A percentile compares a stretch with the other conserved stretches of the same genome.
These are phyloP conservation scores for Drosophila nigricruria DNA, from an alignment of 2,888 invertebrate genomes.

Conservation along the genomic window DNA sequence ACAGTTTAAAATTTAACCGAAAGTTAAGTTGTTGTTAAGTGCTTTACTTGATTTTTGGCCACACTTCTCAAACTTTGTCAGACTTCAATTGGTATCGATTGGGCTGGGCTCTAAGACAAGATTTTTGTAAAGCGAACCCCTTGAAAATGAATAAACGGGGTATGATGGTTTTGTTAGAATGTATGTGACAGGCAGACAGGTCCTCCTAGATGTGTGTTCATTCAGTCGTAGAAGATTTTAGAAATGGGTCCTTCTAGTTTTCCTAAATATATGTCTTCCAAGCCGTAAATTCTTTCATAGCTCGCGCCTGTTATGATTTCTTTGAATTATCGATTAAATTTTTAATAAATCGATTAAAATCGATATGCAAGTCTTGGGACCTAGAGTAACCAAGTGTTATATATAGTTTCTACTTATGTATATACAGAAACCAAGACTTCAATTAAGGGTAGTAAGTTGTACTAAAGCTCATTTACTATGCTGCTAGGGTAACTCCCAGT, in stretches of 20 bases:
- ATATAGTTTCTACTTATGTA: too few species aligned
- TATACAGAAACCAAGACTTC: too few species aligned
- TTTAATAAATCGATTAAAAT: too few species aligned
- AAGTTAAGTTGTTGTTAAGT: background rate
- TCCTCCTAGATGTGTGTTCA: too few species aligned
- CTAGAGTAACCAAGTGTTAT: too few species aligned
- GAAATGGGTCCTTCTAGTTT: too few species aligned
- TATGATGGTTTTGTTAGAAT: background rate
- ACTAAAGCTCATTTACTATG: background rate
- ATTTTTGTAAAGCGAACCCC: background rate
- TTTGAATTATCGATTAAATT: too few species aligned
- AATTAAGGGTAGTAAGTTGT: background rate
- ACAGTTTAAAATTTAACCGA: background rate
- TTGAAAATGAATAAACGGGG: background rate
- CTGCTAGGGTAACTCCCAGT: background rate
- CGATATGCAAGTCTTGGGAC: too few species aligned
- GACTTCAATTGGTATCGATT: slow-evolving; percentile 41
- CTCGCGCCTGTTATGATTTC: too few species aligned
- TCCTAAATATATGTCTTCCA: too few species aligned
- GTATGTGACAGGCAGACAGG: background rate
- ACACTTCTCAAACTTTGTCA: slow-evolving; percentile 5
- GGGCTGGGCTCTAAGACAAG: slow-evolving; percentile 1
- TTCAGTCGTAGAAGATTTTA: too few species aligned
- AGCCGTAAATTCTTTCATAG: too few species aligned
- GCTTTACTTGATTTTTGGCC: background rate